Base-by-base conservation (phyloP, 1,140 invertebrate genomes). In the Lepidotrigona ventralis region DNA sequence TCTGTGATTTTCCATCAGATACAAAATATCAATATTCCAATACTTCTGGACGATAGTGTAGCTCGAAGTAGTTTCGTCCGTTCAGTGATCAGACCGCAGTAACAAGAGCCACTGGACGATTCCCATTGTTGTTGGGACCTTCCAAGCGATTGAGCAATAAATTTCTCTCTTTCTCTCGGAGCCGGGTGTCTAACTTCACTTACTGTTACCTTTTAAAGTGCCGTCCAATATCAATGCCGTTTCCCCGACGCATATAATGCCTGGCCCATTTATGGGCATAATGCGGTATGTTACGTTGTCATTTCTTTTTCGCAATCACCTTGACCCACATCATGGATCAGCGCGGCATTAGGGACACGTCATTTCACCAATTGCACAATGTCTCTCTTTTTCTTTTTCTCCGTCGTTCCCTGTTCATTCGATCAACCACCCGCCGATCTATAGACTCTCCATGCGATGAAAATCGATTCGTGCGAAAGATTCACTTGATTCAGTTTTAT, bases 271-370 rank as follows among this genome's bases (percentile, higher is more conserved):
- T 92, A 93, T 89, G 91, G 93, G 80, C 89, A 93, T 92, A 93
- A 93, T 93, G 86, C 86, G 66, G 89, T 90, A 91, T 91, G 89
- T 90, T 90, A 92, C 91, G 90, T 92, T 90, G 90, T 90, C 90
- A 92, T 92, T 93, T 93, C 91, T 92, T 92, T 89, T 91, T 93
- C 82, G 86, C 89, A 82, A 78, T 26, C 76, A 93, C 92, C 93
- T 92, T 93, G 92, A 94, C 91, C 92, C 85, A 93, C 87, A 93
- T 92, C 82, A 66, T 56, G 69, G 64, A 83, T 77, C 77, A 78
- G 77, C 76, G 76, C 74, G 63, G 79, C 79, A 88, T 87, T 89
- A 87, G 84, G 83, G 87, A 91, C 89, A 91, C 90, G 88, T 93
- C 91, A 92, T 85, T 86, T 86, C 64, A 60, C 72, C 60, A 56